Evolutionary conservation across 2,113 vertebrate species (phyloP).

Genomic region (Pelusios castaneus): DNA sequence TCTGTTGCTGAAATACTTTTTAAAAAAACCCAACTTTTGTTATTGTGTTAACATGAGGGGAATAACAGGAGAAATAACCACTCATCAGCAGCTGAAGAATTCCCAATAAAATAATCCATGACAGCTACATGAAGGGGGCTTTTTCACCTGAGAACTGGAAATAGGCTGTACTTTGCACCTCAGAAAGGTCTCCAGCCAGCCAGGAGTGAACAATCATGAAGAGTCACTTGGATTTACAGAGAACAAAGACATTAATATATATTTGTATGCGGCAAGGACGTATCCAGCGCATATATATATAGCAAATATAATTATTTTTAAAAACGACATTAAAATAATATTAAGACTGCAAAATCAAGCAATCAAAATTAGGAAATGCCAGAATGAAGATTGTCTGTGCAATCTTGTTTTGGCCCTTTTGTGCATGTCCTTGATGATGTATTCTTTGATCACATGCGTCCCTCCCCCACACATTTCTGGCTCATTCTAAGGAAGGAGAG

Average conservation of each 20-base stretch:
- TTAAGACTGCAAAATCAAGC: background rate
- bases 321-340: background rate
- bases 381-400: background rate
- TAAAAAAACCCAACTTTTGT: background rate
- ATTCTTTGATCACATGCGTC: background rate
- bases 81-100: background rate
- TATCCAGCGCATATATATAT: background rate
- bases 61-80: background rate
- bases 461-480: background rate
- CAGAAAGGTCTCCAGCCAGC: constrained; percentile 39
- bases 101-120: background rate
- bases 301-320: background rate
- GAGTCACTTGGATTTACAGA: background rate
- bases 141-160: constrained; percentile 32
- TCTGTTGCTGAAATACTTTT: background rate
- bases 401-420: background rate
- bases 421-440: background rate
- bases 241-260: background rate
- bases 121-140: background rate
- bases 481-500: background rate
- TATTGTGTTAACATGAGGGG: constrained; percentile 13
- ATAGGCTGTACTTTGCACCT: background rate
- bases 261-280: background rate
- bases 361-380: background rate
- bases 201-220: background rate